Conservation (phyloP, 92 coral and sea anemone species). For the Diadumene lineata region DNA sequence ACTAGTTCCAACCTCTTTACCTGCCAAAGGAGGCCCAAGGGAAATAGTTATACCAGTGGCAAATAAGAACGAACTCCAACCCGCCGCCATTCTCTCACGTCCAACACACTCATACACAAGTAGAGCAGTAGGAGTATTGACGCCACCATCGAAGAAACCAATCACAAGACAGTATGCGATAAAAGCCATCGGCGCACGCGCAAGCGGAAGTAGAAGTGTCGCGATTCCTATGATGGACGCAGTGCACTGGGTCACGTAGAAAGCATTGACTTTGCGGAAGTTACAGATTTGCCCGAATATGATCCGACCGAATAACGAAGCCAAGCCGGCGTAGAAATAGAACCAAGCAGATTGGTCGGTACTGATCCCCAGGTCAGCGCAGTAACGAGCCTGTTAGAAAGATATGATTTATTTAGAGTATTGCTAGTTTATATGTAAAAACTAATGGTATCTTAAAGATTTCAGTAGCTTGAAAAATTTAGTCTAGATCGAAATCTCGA, state of each 20-base stretch:
- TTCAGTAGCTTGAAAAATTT: no score
- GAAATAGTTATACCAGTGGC: conserved; percentile 40
- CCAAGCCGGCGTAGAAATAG: conserved; percentile 50
- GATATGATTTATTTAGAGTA: background rate
- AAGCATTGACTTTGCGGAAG: conserved; percentile 44
- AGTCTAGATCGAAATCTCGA: no score
- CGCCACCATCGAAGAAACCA: conserved; percentile 46
- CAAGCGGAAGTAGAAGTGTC: conserved; percentile 35
- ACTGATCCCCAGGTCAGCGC: conserved; percentile 58
- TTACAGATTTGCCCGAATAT: conserved; percentile 54
- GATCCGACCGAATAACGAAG: conserved; percentile 55
- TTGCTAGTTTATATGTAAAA: no score
- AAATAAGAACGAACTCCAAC: conserved; percentile 39
- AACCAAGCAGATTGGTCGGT: conserved; percentile 44
- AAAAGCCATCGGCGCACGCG: conserved; percentile 35
- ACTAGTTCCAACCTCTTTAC: conserved; percentile 3
- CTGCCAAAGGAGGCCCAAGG: conserved; percentile 44
- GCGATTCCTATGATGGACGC: conserved; percentile 32
- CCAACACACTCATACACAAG: conserved; percentile 48
- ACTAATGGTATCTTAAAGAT: no score
- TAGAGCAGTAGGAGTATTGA: conserved; percentile 40
- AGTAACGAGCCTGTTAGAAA: conserved; percentile 50
- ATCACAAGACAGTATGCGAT: conserved; percentile 29
- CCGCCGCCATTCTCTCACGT: conserved; percentile 44
- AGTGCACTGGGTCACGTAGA: conserved; percentile 36